Evolutionary conservation across 2,888 invertebrate genomes (phyloP).

Genomic region (Perizoma affinitatum): DNA sequence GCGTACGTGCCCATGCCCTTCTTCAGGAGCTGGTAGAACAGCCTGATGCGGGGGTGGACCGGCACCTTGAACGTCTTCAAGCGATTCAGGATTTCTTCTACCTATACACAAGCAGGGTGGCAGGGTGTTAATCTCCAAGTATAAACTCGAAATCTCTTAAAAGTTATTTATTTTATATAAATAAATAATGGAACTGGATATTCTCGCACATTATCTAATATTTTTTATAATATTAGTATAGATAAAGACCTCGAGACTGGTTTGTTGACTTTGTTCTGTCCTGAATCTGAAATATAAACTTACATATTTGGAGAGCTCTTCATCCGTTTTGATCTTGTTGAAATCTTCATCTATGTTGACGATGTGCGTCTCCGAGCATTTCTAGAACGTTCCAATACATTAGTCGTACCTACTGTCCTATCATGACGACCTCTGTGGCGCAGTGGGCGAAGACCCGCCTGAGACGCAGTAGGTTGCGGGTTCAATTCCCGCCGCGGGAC

Average conservation of each 20-base stretch:
- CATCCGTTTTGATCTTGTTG: constrained; percentile 41
- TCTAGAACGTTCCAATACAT: constrained; percentile 16
- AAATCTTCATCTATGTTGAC: constrained; percentile 50
- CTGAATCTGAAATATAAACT: constrained; percentile 14
- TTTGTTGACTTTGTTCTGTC: too few species aligned
- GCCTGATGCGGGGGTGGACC: constrained; percentile 55
- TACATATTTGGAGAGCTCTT: constrained; percentile 40
- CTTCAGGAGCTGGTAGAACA: constrained; percentile 54
- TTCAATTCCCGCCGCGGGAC: too few species aligned
- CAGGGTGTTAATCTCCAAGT: background rate
- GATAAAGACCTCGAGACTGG: too few species aligned
- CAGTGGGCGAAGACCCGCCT: too few species aligned
- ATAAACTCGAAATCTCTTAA: too few species aligned
- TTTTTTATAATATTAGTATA: too few species aligned
- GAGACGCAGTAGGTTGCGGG: too few species aligned
- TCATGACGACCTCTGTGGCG: too few species aligned
- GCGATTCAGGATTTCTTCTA: constrained; percentile 43
- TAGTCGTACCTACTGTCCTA: too few species aligned
- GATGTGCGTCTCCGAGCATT: constrained; percentile 37
- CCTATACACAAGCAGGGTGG: constrained; percentile 36
- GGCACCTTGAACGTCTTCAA: constrained; percentile 49
- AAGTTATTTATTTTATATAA: too few species aligned
- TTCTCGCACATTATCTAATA: too few species aligned
- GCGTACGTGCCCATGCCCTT: constrained; percentile 41
- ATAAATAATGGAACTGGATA: too few species aligned